These are phyloP conservation scores for Mesocricetus auratus DNA, from an alignment of 2,113 vertebrate genomes.

Conservation along the genomic window DNA sequence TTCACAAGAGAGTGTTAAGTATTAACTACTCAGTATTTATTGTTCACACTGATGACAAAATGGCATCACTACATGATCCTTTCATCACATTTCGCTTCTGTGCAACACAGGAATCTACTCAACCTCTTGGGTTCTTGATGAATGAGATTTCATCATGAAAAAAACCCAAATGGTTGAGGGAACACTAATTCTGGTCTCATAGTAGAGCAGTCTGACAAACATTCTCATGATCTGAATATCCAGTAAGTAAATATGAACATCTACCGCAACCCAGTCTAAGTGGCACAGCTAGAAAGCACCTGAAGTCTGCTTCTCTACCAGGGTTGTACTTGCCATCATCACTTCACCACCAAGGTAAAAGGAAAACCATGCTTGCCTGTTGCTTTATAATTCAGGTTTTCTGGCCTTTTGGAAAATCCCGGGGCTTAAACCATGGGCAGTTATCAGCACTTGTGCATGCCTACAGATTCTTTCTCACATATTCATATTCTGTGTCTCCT, in stretches of 20 bases:
- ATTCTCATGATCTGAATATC: background rate
- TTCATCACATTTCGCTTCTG: background rate
- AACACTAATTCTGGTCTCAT: background rate
- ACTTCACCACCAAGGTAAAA: background rate
- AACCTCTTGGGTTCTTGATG: background rate
- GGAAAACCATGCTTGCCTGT: background rate
- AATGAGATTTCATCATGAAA: background rate
- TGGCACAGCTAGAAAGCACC: background rate
- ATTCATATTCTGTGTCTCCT: background rate
- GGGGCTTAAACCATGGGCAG: background rate
- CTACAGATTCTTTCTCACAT: background rate
- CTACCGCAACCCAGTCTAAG: background rate
- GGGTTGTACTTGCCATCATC: background rate
- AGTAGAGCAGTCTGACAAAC: background rate
- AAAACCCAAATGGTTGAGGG: background rate
- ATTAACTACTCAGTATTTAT: background rate
- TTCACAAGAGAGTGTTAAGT: background rate
- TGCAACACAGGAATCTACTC: constrained; percentile 20
- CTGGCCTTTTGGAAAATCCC: background rate
- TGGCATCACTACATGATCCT: background rate
- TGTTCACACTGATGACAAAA: background rate
- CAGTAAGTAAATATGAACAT: background rate
- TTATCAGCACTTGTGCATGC: background rate
- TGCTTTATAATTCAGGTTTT: background rate
- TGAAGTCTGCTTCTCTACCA: background rate